These are phyloP conservation scores for Ficedula albicollis DNA, from an alignment of 2,797 vertebrate genomes.

Conservation along the genomic window DNA sequence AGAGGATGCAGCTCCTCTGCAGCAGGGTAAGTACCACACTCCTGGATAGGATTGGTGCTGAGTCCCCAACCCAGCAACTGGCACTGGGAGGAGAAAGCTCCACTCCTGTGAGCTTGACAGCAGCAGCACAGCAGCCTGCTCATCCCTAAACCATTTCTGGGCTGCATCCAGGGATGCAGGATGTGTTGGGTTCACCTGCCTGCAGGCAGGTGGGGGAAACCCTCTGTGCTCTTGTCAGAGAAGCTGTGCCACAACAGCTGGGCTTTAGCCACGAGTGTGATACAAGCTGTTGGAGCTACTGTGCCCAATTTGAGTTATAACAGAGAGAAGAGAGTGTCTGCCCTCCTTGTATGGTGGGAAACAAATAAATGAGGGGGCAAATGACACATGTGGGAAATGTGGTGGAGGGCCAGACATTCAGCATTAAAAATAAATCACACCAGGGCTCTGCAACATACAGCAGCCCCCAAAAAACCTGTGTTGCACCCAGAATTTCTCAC, in stretches of 20 bases:
- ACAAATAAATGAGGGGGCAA: background rate
- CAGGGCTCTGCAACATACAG: background rate
- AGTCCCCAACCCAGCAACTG: background rate
- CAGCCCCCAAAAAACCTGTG: background rate
- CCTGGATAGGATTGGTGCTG: fast-evolving
- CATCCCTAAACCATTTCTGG: background rate
- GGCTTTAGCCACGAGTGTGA: background rate
- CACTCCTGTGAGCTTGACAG: background rate
- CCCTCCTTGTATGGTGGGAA: background rate
- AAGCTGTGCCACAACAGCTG: background rate
- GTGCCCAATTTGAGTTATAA: fast-evolving
- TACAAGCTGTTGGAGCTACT: background rate
- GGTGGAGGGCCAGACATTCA: background rate
- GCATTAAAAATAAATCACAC: background rate
- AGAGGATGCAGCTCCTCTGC: background rate
- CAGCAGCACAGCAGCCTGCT: background rate
- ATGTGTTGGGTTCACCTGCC: fast-evolving
- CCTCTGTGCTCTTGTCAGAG: background rate
- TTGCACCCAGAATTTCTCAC: background rate
- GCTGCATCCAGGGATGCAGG: background rate
- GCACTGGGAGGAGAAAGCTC: background rate
- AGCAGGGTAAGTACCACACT: fast-evolving
- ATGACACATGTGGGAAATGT: fast-evolving
- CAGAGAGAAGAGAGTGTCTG: background rate
- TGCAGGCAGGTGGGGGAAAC: background rate